Conservation (phyloP, 2,113 vertebrate genomes). For the Amphiprion ocellaris region DNA sequence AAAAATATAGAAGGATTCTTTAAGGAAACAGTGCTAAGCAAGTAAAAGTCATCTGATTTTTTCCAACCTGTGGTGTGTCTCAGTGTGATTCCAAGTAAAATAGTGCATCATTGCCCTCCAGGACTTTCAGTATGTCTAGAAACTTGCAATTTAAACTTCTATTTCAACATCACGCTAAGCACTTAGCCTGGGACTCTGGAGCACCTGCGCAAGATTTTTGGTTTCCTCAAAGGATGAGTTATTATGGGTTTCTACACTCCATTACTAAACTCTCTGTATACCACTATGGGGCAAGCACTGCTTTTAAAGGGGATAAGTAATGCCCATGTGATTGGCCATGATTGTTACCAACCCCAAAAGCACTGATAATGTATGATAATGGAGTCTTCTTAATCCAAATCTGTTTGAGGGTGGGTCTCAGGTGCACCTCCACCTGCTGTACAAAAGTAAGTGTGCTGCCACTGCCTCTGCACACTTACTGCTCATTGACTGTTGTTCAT, state of each 20-base stretch:
- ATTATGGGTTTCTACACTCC: conserved; percentile 58
- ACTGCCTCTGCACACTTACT: conserved; percentile 12
- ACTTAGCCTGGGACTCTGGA: conserved; percentile 15
- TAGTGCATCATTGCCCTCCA: not conserved
- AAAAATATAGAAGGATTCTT: not conserved
- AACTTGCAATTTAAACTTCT: conserved; percentile 23
- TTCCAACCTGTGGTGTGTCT: not conserved
- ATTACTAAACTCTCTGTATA: conserved; percentile 65
- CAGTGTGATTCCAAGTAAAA: conserved; percentile 11
- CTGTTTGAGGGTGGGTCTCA: conserved; percentile 44
- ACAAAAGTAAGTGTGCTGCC: conserved; percentile 46
- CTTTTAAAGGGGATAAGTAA: conserved; percentile 78
- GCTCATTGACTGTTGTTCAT: conserved; percentile 11
- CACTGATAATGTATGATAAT: conserved; percentile 77
- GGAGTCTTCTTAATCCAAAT: conserved; percentile 71
- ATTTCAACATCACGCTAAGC: conserved; percentile 31
- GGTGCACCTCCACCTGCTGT: conserved; percentile 59
- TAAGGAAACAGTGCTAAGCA: not conserved
- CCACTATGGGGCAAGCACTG: conserved; percentile 53
- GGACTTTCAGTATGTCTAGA: conserved; percentile 23
- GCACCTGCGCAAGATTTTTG: conserved; percentile 40
- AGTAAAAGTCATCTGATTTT: conserved; percentile 7
- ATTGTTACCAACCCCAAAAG: conserved; percentile 67
- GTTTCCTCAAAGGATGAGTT: conserved; percentile 59
- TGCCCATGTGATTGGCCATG: conserved; percentile 64